Evolutionary conservation across 2,888 invertebrate species (phyloP).

Genomic region (Acrobasis repandana): DNA sequence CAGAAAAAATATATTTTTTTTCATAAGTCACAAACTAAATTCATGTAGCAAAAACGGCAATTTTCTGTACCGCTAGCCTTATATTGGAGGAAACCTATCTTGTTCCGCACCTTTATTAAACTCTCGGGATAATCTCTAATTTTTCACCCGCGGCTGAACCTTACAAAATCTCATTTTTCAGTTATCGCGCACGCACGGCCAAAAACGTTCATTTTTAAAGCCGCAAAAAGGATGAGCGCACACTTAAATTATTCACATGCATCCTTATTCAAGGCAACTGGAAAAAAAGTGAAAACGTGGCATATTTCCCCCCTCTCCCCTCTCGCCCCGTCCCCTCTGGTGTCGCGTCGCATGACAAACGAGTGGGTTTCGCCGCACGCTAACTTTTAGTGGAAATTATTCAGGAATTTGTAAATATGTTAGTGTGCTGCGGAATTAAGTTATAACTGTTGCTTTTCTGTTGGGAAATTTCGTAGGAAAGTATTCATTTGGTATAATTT

Average conservation of each 20-base stretch:
- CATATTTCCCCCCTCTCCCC: conserved; percentile 39
- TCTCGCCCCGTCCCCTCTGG: conserved; percentile 7
- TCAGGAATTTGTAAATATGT: conserved; percentile 18
- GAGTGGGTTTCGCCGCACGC: conserved; percentile 33
- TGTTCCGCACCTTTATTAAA: conserved; percentile 20
- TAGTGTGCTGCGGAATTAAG: conserved; percentile 1
- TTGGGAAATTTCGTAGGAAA: not conserved
- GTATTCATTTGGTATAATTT: not conserved
- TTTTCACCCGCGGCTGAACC: conserved; percentile 6
- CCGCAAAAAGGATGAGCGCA: conserved; percentile 49
- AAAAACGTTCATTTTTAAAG: conserved; percentile 50
- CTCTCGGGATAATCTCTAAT: conserved; percentile 19
- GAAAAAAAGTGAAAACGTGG: conserved; percentile 60
- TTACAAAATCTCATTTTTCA: conserved; percentile 9
- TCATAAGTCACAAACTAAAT: not conserved
- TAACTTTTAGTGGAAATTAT: conserved; percentile 22
- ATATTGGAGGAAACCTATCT: not conserved
- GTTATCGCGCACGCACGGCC: conserved; percentile 32
- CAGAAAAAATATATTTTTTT: not conserved
- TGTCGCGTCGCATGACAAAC: conserved; percentile 43
- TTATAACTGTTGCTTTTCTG: conserved; percentile 10
- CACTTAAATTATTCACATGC: conserved; percentile 64
- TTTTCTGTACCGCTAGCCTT: not conserved
- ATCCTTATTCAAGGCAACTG: conserved; percentile 46
- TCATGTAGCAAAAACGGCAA: not conserved